These are phyloP conservation scores for Machimus rusticus DNA, from an alignment of 2,888 invertebrate species.

Conservation along the genomic window DNA sequence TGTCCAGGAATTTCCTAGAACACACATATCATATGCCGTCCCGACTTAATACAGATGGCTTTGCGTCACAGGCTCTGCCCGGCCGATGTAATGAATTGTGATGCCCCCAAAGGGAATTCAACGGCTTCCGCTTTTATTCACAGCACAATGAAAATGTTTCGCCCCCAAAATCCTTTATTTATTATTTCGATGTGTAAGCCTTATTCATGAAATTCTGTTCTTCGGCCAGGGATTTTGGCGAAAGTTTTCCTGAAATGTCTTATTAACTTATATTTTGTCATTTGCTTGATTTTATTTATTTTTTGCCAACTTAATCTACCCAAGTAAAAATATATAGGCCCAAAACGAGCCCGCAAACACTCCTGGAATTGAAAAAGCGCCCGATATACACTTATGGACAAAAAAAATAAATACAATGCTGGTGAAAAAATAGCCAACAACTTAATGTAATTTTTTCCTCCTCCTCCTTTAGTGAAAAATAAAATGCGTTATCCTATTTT, in stretches of 20 bases:
- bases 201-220: neutral
- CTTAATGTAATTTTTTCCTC: too few species aligned
- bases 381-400: too few species aligned
- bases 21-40: neutral
- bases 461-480: too few species aligned
- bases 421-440: too few species aligned
- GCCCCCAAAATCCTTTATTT: neutral
- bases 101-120: neutral
- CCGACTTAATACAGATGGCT: neutral
- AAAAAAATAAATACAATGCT: too few species aligned
- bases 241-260: neutral
- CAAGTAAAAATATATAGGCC: too few species aligned
- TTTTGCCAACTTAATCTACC: neutral
- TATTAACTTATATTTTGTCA: neutral
- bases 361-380: too few species aligned
- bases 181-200: neutral
- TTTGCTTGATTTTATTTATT: neutral
- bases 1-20: neutral
- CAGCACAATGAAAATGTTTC: neutral
- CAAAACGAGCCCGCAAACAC: too few species aligned
- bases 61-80: neutral
- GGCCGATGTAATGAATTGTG: neutral
- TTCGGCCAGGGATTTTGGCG: neutral
- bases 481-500: too few species aligned
- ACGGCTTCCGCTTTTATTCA: neutral